A percentile compares a stretch with the other conserved stretches of the same genome.
phyloP scores from a whole-genome alignment of 2,888 invertebrate species.

The Leistus spinibarbis region DNA sequence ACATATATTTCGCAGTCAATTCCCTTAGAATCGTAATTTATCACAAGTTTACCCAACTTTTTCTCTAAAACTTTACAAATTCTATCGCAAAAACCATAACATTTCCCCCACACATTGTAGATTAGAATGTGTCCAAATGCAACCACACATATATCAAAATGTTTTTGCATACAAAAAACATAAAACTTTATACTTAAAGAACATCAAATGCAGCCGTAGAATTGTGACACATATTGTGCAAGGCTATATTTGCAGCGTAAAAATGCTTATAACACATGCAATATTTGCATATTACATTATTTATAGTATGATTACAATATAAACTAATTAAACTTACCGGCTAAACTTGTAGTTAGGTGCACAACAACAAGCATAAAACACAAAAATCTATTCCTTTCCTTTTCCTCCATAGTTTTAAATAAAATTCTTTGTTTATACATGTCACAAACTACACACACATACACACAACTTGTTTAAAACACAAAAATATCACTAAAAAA shows the following conservation, averaged over 20 bases:
- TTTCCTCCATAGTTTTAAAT: conserved; percentile 42
- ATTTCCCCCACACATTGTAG: not conserved
- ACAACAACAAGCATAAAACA: conserved; percentile 8
- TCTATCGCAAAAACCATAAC: not conserved
- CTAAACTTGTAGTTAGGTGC: conserved; percentile 6
- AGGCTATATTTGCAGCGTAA: conserved; percentile 3
- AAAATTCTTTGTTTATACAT: conserved; percentile 40
- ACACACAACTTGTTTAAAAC: not conserved
- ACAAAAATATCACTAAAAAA: conserved; percentile 15
- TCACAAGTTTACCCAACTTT: not conserved
- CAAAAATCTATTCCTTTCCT: conserved; percentile 39
- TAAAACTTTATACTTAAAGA: not conserved
- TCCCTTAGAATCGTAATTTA: not conserved
- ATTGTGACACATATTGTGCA: not conserved
- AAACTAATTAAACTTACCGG: conserved; percentile 15
- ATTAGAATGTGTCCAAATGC: not conserved
- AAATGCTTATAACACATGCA: not conserved
- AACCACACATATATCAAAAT: not conserved
- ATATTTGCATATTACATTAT: not conserved
- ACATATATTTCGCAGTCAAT: not conserved
- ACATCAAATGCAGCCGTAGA: conserved; percentile 1
- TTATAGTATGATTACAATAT: not conserved
- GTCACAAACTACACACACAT: conserved; percentile 9
- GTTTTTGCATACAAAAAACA: conserved; percentile 1
- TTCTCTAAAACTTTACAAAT: not conserved